Base-by-base conservation (phyloP, 2,888 invertebrate species). In the Latrodectus hesperus region DNA sequence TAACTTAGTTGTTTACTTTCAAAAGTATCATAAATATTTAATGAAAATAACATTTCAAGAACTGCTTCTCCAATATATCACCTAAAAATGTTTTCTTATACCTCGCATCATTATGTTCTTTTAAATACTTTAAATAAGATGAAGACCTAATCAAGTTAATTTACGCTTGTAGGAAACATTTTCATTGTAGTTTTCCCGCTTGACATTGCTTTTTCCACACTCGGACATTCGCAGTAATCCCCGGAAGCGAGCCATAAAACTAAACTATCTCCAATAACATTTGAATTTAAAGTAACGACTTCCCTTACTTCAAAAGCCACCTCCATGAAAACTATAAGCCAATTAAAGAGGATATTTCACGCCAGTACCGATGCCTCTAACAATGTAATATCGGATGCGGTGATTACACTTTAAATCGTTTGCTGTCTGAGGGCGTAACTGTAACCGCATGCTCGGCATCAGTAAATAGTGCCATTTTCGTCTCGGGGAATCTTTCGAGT, bases 401-500 rank as follows among this genome's bases (percentile, higher is more conserved):
- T 84, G 84, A 84, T 84, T 52, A 79, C 80, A 68, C 74, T 75
- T 85, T 85, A 85, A 85, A 85, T 79, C 73, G 52, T 52, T 60
- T 75, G 79, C 73, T 79, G 53, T 84, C 55, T 78, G 17, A 9
- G 53, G 53, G 17, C 70, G 67, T 74, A 71, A 67, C 82, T 68
- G 80, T 72, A 12, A 38, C 52, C 73, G 79, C 68, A 52, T 26
- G 38, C 38, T 38, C 38, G 4, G 38, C 38, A 17, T 17, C n/a
- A 10, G 49, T 51, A 70, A 75, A 76, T 83, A 64, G 75, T 51
- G 82, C 82, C 82, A 82, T 82, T 82, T 82, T 82, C 67, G 53
- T 74, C 49, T 79, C 60, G 38, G 64, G 49, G 65, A 71, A 70
- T 65, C 71, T 64, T 83, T 76, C 52, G 68, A 70, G 65, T 51